Evolutionary conservation across 1,140 invertebrate species (phyloP).

Genomic region (Euschistus heros): DNA sequence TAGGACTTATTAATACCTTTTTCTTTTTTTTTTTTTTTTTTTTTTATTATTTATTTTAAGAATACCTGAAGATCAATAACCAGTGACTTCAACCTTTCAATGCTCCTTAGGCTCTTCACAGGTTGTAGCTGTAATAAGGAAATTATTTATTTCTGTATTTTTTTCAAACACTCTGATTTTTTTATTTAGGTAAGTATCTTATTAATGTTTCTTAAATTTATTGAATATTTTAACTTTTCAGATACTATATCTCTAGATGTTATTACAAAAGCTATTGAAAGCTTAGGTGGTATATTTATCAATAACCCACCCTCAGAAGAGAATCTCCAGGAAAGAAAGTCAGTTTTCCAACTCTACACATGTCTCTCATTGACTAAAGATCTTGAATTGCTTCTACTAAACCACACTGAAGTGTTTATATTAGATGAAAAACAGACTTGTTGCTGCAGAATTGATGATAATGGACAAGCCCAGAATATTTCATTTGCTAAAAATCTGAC

Average conservation of each 20-base stretch:
- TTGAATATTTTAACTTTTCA: too few relatives aligned
- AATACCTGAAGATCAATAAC: too few relatives aligned
- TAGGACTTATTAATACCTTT: too few relatives aligned
- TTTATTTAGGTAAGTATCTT: too few relatives aligned
- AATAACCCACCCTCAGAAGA: not conserved
- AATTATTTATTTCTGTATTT: too few relatives aligned
- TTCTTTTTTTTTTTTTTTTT: too few relatives aligned
- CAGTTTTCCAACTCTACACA: not conserved
- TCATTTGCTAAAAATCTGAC: not conserved
- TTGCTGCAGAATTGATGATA: not conserved
- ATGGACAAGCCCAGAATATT: not conserved
- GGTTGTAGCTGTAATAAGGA: too few relatives aligned
- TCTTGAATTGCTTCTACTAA: not conserved
- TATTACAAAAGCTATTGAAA: not conserved
- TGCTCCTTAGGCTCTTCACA: too few relatives aligned
- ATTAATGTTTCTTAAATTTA: too few relatives aligned
- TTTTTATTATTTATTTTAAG: too few relatives aligned
- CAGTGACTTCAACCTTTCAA: too few relatives aligned
- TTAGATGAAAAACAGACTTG: not conserved
- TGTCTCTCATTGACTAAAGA: not conserved
- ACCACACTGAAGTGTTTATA: not conserved
- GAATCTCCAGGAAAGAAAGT: not conserved
- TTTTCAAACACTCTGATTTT: too few relatives aligned
- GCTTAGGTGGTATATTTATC: not conserved
- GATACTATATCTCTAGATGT: not conserved